Percentiles rank a stretch among this genome's conserved stretches.
Evolutionary conservation across 1,140 invertebrate genomes (phyloP).

Genomic region (Arion vulgaris): DNA sequence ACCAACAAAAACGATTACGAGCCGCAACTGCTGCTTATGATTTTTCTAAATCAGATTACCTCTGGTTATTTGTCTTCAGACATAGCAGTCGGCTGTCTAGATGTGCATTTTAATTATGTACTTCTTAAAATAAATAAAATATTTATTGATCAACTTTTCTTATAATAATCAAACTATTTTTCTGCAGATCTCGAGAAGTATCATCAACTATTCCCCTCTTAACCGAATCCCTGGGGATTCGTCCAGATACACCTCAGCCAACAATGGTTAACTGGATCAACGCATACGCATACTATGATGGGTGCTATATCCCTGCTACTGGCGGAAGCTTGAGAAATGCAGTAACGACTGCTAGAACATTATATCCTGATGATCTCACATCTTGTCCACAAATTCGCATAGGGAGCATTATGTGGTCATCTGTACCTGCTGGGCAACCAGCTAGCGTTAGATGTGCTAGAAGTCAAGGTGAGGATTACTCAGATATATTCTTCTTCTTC

Average conservation of each 20-base stretch:
- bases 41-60: too few species aligned
- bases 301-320: slow-evolving; percentile 25
- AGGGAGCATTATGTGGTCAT: slow-evolving; percentile 76
- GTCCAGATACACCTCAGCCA: not conserved
- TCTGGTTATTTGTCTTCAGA: too few species aligned
- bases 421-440: not conserved
- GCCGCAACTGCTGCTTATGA: too few species aligned
- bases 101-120: too few species aligned
- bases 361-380: not conserved
- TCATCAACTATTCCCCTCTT: not conserved
- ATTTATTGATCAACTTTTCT: too few species aligned
- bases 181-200: too few species aligned
- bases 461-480: slow-evolving; percentile 37
- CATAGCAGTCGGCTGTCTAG: too few species aligned
- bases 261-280: slow-evolving; percentile 14
- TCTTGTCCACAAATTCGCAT: slow-evolving; percentile 26
- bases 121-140: too few species aligned
- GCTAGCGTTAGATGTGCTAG: slow-evolving; percentile 3
- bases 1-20: too few species aligned
- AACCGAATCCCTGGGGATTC: not conserved
- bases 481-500: too few species aligned
- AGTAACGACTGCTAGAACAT: slow-evolving; percentile 1
- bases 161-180: too few species aligned
- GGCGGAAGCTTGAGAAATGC: not conserved
- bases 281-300: slow-evolving; percentile 21